phyloP scores from a whole-genome alignment of 30 jellyfish, hydroid and myxozoan genomes.

The Rhopilema esculentum region DNA sequence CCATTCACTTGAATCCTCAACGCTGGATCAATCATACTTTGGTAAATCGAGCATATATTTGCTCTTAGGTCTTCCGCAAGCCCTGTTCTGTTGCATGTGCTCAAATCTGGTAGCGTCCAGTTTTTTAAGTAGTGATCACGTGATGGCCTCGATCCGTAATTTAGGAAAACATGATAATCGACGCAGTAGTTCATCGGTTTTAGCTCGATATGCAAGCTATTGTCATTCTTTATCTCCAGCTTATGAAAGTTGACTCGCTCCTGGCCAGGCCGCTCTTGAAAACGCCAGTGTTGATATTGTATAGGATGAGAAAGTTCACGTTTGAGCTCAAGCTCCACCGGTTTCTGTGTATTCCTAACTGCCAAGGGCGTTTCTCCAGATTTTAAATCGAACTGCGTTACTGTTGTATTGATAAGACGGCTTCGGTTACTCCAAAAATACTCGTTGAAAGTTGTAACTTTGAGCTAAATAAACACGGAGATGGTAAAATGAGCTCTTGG shows the following conservation, averaged over 20 bases:
- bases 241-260: conserved; percentile 51
- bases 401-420: conserved; percentile 54
- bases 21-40: conserved; percentile 19
- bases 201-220: conserved; percentile 30
- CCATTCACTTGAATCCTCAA: not conserved
- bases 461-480: conserved; percentile 32
- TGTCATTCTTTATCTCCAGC: conserved; percentile 21
- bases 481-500: not conserved
- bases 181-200: conserved; percentile 62
- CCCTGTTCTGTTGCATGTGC: conserved; percentile 55
- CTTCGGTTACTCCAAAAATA: conserved; percentile 49
- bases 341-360: conserved; percentile 42
- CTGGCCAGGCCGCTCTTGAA: conserved; percentile 37
- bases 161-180: conserved; percentile 32
- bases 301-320: conserved; percentile 30
- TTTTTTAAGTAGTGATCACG: conserved; percentile 27
- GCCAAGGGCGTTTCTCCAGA: conserved; percentile 32
- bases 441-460: conserved; percentile 52
- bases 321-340: conserved; percentile 34
- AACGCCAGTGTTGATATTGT: conserved; percentile 49
- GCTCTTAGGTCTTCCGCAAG: conserved; percentile 38
- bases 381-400: conserved; percentile 38
- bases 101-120: conserved; percentile 72
- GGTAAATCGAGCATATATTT: conserved; percentile 34
- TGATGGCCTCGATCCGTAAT: conserved; percentile 54